Conservation (phyloP, 2,888 invertebrate genomes). For the Thera britannica region DNA sequence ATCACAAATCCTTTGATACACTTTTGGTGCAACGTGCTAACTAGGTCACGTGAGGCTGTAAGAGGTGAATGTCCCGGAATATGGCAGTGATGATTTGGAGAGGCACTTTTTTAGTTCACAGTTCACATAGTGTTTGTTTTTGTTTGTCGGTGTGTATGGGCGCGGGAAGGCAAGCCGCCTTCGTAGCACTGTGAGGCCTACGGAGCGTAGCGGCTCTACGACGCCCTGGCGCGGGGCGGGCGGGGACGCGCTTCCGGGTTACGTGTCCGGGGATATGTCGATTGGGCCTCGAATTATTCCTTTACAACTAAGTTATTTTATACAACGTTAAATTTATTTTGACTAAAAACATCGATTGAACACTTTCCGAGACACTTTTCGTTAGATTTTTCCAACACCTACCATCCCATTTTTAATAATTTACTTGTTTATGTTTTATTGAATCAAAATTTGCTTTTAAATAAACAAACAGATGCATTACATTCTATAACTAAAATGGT, state of each 20-base stretch:
- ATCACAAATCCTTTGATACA: slow-evolving; percentile 67
- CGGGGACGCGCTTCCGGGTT: slow-evolving; percentile 65
- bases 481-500: too few species aligned
- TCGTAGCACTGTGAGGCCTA: slow-evolving; percentile 80
- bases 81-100: slow-evolving; percentile 61
- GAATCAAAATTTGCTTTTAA: too few species aligned
- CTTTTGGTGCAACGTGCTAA: slow-evolving; percentile 61
- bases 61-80: slow-evolving; percentile 65
- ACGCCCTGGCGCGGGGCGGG: slow-evolving; percentile 60
- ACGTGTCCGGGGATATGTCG: slow-evolving; percentile 58
- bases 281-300: neutral
- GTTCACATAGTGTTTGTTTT: slow-evolving; percentile 58
- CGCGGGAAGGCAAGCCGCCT: slow-evolving; percentile 64
- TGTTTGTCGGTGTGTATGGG: slow-evolving; percentile 62
- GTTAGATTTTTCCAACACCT: too few species aligned
- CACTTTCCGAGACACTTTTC: too few species aligned
- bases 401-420: too few species aligned
- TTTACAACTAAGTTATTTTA: neutral
- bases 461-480: too few species aligned
- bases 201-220: slow-evolving; percentile 77
- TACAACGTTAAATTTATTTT: too few species aligned
- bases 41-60: slow-evolving; percentile 60
- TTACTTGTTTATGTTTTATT: too few species aligned
- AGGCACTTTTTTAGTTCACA: slow-evolving; percentile 51
- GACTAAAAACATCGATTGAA: too few species aligned